Base-by-base conservation (phyloP, 2,113 vertebrate species). In the Suncus etruscus region DNA sequence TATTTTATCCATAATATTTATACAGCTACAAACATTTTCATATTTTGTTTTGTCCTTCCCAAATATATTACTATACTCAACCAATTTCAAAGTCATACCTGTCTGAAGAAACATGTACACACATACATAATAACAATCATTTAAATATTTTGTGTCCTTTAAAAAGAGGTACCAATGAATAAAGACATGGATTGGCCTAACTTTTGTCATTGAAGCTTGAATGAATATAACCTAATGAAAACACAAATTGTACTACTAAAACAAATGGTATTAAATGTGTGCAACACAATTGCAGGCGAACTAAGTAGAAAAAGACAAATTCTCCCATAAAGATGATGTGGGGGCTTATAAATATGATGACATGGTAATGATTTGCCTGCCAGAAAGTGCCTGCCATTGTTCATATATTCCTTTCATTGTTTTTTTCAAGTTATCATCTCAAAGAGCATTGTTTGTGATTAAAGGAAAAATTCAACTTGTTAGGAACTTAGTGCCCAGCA, bases 61-160 rank as follows among this genome's bases (percentile, higher is more conserved):
- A 25, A 91, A 91, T 61, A 91, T 54, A 80, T 77, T 75, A 95
- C 76, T 66, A 50, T 95, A 25, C 29, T 16, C 3, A 66, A 93
- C 70, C n/a, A 39, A 81, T 82, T 58, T 87, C 95, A 91, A 90
- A 93, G 96, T 95, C 94, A 94, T 89, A 61, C 58, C 58, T 61
- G 58, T 61, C 58, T 20, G 16, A 94, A 97, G 97, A 95, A 39
- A 76, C 39, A 92, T 87, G 70, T 77, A 54, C 83, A 95, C 80
- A 96, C 87, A 94, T 95, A 91, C 95, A 87, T 95, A 97, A 95
- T 1, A 77, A 97, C 78, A 95, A 63, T 83, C 74, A 95, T 95
- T 96, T 95, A 66, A 94, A 94, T 96, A 96, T 94, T 85, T 96
- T 95, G 87, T 92, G 95, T 92, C 90, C 91, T 97, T 97, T 95